Conservation (phyloP, 1,140 invertebrate species). For the Euura lappo region DNA sequence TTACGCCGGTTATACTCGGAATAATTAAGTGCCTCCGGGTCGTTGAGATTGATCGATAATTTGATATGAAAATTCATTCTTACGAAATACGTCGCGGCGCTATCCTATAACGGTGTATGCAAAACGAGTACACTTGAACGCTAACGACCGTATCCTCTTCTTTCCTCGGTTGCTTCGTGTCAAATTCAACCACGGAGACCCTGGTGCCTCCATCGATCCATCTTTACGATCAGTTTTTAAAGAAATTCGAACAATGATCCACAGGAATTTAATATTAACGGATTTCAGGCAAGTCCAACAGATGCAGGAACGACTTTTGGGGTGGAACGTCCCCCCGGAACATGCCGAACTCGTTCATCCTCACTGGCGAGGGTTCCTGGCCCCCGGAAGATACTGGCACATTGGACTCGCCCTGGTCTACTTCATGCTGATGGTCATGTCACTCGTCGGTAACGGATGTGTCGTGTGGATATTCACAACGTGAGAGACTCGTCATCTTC, state of each 20-base stretch:
- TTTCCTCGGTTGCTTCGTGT: not conserved
- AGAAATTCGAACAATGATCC: too few relatives aligned
- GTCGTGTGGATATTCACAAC: slow-evolving; percentile 85
- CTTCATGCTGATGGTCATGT: slow-evolving; percentile 71
- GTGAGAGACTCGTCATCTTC: slow-evolving; percentile 59
- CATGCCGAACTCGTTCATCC: slow-evolving; percentile 72
- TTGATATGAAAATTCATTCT: not conserved
- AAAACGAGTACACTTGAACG: not conserved
- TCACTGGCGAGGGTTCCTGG: slow-evolving; percentile 74
- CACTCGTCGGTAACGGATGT: slow-evolving; percentile 77
- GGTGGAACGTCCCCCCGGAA: slow-evolving; percentile 75
- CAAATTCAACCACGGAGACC: not conserved
- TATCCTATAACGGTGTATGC: not conserved
- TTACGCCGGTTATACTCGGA: slow-evolving; percentile 35
- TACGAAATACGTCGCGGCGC: not conserved
- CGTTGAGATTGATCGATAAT: not conserved
- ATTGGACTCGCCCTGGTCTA: slow-evolving; percentile 77
- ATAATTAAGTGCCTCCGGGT: slow-evolving; percentile 4
- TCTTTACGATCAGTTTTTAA: too few relatives aligned
- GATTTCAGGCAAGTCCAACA: slow-evolving; percentile 36
- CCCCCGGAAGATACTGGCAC: slow-evolving; percentile 75
- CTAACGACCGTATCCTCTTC: not conserved
- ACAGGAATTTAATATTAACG: not conserved
- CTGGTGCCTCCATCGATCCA: not conserved
- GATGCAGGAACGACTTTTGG: slow-evolving; percentile 59